Conservation (phyloP, 2,113 vertebrate species). For the Esox niger region DNA sequence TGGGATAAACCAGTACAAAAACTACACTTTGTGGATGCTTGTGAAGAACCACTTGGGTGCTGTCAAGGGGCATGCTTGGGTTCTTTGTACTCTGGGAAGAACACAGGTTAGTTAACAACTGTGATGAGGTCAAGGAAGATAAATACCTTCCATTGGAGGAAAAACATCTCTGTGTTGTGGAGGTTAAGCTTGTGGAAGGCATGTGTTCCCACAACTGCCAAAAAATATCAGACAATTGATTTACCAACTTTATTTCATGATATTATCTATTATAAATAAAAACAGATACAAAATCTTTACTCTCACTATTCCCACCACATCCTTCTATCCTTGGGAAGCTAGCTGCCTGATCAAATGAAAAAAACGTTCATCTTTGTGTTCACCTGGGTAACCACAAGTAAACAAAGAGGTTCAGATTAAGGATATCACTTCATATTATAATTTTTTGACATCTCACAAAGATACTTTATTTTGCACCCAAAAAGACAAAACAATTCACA, state of each 20-base stretch:
- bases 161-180: too few relatives aligned
- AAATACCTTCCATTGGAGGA: too few relatives aligned
- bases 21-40: too few relatives aligned
- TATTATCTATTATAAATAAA: slow-evolving; percentile 66
- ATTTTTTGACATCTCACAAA: slow-evolving; percentile 47
- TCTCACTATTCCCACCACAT: slow-evolving; percentile 59
- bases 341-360: slow-evolving; percentile 55
- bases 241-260: slow-evolving; percentile 67
- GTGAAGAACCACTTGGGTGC: too few relatives aligned
- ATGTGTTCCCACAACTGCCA: too few relatives aligned
- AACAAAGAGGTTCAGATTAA: slow-evolving; percentile 42
- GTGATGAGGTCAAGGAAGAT: too few relatives aligned
- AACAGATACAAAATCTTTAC: slow-evolving; percentile 66
- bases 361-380: slow-evolving; percentile 6
- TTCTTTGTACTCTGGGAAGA: too few relatives aligned
- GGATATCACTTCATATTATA: slow-evolving; percentile 37
- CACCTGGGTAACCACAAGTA: slow-evolving; percentile 15
- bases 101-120: too few relatives aligned
- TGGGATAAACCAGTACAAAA: too few relatives aligned
- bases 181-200: too few relatives aligned
- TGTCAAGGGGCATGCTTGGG: too few relatives aligned
- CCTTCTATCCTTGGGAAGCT: slow-evolving; percentile 55
- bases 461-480: too few relatives aligned
- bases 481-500: slow-evolving; percentile 53
- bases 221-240: slow-evolving; percentile 7